Percentiles rank a stretch among this genome's conserved stretches.
phyloP scores from a whole-genome alignment of 2,888 invertebrate genomes.

The Ornithoptera alexandrae region DNA sequence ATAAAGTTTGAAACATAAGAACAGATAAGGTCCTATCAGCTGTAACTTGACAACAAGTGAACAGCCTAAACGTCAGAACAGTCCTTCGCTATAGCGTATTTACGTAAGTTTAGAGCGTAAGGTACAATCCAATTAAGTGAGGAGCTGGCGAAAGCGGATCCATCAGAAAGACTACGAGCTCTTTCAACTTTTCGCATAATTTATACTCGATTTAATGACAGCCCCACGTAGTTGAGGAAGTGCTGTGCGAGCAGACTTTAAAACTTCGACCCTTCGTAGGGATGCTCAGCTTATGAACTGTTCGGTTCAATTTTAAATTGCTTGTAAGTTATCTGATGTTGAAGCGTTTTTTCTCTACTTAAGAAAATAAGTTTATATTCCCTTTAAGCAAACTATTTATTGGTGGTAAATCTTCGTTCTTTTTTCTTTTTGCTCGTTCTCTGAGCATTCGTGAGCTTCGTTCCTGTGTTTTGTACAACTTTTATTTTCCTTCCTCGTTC shows the following conservation, averaged over 20 bases:
- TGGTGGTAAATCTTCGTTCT: no score
- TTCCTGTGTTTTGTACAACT: no score
- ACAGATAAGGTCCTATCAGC: background rate
- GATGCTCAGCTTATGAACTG: background rate
- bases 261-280: constrained; percentile 15
- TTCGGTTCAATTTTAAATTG: background rate
- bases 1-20: no score
- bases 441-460: no score
- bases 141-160: background rate
- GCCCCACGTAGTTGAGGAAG: constrained; percentile 18
- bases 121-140: constrained; percentile 1
- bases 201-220: constrained; percentile 20
- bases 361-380: background rate
- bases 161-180: background rate
- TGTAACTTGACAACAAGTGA: background rate
- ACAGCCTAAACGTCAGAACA: background rate
- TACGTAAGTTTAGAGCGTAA: background rate
- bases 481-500: no score
- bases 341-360: background rate
- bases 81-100: background rate
- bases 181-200: constrained; percentile 21
- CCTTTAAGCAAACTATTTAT: background rate
- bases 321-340: background rate
- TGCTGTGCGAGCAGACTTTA: constrained; percentile 7
- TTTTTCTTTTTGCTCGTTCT: no score